Evolutionary conservation across 2,113 vertebrate species (phyloP).

Genomic region (Vanacampus margaritifer): DNA sequence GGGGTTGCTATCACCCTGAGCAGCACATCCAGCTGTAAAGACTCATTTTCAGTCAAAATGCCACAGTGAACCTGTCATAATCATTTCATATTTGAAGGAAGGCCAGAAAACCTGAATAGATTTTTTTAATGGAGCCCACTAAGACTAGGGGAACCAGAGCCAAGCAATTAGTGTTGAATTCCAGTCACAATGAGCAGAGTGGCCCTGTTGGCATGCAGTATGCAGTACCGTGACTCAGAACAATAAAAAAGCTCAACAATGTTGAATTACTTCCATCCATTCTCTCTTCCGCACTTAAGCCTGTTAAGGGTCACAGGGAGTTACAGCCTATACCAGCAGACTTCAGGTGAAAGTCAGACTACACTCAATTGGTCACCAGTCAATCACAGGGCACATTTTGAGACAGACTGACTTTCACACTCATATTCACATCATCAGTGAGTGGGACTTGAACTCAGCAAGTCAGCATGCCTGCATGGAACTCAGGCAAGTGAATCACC

Average conservation of each 20-base stretch:
- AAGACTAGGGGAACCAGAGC: conserved; percentile 2
- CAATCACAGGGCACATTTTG: not conserved
- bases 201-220: not conserved
- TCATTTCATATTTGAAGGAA: conserved; percentile 22
- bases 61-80: conserved; percentile 33
- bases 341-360: not conserved
- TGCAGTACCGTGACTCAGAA: not conserved
- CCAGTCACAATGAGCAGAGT: not conserved
- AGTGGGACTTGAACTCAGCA: too few species aligned
- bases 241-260: conserved; percentile 2
- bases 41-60: conserved; percentile 21
- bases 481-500: too few species aligned
- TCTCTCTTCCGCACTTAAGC: not conserved
- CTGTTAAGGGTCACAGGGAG: not conserved
- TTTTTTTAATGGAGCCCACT: conserved; percentile 20
- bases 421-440: not conserved
- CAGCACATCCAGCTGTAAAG: conserved; percentile 36
- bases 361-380: not conserved
- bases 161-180: conserved; percentile 2
- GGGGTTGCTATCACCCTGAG: conserved; percentile 37
- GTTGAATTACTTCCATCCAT: not conserved
- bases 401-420: not conserved
- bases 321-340: not conserved
- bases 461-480: too few species aligned
- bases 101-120: conserved; percentile 10